Percentiles rank a stretch among this genome's conserved stretches.
These are phyloP conservation scores for Himalopsyche kuldschensis DNA, from an alignment of 2,888 invertebrate species.

Conservation along the genomic window DNA sequence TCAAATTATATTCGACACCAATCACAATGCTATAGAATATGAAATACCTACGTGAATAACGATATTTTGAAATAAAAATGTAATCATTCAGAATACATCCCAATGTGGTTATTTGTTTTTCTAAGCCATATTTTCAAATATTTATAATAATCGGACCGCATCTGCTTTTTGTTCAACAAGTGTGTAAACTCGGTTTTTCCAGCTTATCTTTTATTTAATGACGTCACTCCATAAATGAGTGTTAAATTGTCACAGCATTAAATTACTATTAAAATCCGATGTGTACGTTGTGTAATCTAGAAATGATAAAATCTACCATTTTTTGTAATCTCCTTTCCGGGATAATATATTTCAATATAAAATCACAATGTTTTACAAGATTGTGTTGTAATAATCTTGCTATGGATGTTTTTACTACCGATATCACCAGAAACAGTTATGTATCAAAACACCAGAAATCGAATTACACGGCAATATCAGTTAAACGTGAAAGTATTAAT, in stretches of 20 bases:
- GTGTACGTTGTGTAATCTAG: not conserved
- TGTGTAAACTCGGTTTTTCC: not conserved
- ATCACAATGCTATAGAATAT: too few relatives aligned
- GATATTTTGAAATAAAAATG: too few relatives aligned
- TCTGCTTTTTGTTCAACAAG: not conserved
- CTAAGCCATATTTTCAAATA: not conserved
- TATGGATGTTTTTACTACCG: not conserved
- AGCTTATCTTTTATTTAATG: not conserved
- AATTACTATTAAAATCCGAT: not conserved
- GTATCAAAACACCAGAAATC: too few relatives aligned
- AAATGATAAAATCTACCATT: not conserved
- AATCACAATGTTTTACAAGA: not conserved
- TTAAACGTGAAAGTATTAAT: too few relatives aligned
- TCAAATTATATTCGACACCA: too few relatives aligned
- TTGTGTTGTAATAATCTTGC: not conserved
- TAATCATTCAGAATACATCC: too few relatives aligned
- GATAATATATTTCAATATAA: not conserved
- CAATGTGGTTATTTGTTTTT: too few relatives aligned
- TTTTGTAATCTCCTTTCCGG: not conserved
- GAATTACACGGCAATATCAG: too few relatives aligned
- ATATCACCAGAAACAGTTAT: too few relatives aligned
- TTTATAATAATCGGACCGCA: not conserved
- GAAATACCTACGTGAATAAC: too few relatives aligned
- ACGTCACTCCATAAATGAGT: not conserved
- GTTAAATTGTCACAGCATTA: not conserved